Percentiles rank a stretch among this genome's conserved stretches.
Evolutionary conservation across 2,797 vertebrate genomes (phyloP).

Genomic region (Acipenser ruthenus): DNA sequence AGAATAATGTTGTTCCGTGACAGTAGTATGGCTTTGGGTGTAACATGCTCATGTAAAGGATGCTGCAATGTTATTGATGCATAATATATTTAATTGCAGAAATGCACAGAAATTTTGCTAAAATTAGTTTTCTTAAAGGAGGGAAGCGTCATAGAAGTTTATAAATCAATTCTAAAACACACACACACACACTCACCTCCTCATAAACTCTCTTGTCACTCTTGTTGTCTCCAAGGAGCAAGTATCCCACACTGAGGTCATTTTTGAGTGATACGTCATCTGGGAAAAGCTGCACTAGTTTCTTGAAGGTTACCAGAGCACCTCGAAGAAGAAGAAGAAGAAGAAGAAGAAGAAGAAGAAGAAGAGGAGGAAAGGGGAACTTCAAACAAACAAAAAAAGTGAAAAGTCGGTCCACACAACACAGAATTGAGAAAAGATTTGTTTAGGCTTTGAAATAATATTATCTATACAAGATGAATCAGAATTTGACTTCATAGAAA

Average conservation of each 20-base stretch:
- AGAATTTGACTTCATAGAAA: too few relatives aligned
- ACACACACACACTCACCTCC: constrained; percentile 59
- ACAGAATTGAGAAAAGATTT: background rate
- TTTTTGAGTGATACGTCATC: constrained; percentile 80
- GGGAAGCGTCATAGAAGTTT: too few relatives aligned
- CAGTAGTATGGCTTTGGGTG: too few relatives aligned
- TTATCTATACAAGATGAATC: too few relatives aligned
- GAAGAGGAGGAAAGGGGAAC: background rate
- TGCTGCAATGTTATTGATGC: too few relatives aligned
- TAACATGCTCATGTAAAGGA: too few relatives aligned
- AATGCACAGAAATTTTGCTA: too few relatives aligned
- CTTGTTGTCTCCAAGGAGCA: constrained; percentile 84
- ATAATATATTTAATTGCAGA: too few relatives aligned
- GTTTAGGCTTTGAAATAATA: too few relatives aligned
- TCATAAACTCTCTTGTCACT: constrained; percentile 80
- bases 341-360: too few relatives aligned
- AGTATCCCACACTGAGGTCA: constrained; percentile 86
- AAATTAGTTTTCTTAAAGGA: too few relatives aligned
- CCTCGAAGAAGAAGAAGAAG: constrained; percentile 52
- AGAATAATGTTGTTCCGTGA: too few relatives aligned
- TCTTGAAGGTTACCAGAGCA: constrained; percentile 76
- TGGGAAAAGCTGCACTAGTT: constrained; percentile 76
- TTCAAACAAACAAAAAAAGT: background rate
- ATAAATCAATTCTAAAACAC: background rate
- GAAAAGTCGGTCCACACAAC: background rate